These are phyloP conservation scores for Loxodonta africana DNA, from an alignment of 2,113 vertebrate genomes.

Conservation along the genomic window DNA sequence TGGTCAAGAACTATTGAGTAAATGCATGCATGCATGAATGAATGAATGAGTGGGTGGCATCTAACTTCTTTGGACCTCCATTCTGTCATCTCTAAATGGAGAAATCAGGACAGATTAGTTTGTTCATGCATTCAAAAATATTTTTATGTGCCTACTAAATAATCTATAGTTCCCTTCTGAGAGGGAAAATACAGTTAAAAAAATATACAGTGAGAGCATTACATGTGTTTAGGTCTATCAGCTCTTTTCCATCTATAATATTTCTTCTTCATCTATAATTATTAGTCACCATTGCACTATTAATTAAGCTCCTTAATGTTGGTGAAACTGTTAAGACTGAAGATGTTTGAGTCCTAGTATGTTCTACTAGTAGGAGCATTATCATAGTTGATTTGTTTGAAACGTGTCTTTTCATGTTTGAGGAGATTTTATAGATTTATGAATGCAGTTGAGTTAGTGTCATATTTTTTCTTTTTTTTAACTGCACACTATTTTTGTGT, in stretches of 20 bases:
- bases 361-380: constrained; percentile 6
- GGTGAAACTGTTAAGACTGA: constrained; percentile 47
- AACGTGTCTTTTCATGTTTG: constrained; percentile 15
- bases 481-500: constrained; percentile 31
- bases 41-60: neutral
- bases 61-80: neutral
- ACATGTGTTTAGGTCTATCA: neutral
- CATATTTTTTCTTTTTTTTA: constrained; percentile 37
- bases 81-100: neutral
- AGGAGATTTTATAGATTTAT: constrained; percentile 53
- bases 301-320: constrained; percentile 50
- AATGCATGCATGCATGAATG: neutral
- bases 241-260: neutral
- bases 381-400: neutral
- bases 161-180: constrained; percentile 16
- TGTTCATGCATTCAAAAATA: constrained; percentile 11
- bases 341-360: constrained; percentile 48
- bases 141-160: neutral
- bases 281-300: neutral
- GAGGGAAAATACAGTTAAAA: constrained; percentile 21
- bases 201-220: neutral
- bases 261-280: constrained; percentile 39
- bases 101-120: constrained; percentile 1
- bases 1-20: constrained; percentile 4
- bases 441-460: neutral